These are phyloP conservation scores for Perdita meconis DNA, from an alignment of 2,888 invertebrate genomes.

Conservation along the genomic window DNA sequence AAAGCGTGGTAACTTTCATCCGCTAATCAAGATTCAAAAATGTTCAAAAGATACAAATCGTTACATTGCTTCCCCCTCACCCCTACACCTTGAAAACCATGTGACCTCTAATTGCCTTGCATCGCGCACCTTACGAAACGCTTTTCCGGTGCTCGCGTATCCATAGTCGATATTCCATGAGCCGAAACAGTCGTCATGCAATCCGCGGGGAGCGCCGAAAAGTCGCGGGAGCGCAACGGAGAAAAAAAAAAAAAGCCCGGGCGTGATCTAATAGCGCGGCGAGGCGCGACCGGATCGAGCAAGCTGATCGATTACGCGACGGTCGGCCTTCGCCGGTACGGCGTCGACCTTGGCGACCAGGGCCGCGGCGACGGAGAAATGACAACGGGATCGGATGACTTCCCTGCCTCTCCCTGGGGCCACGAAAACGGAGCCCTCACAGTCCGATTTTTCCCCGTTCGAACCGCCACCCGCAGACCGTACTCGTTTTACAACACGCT, in stretches of 20 bases:
- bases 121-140: too few species aligned
- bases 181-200: background rate
- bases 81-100: too few species aligned
- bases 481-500: conserved; percentile 76
- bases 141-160: background rate
- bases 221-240: background rate
- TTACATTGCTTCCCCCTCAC: too few species aligned
- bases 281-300: background rate
- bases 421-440: conserved; percentile 61
- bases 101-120: too few species aligned
- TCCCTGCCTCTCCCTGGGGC: conserved; percentile 52
- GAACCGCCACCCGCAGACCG: conserved; percentile 45
- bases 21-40: too few species aligned
- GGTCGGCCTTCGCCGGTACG: conserved; percentile 43
- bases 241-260: background rate
- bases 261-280: conserved; percentile 16
- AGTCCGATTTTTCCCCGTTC: conserved; percentile 35
- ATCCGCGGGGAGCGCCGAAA: background rate
- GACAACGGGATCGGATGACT: conserved; percentile 73
- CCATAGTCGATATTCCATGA: background rate
- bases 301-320: conserved; percentile 53
- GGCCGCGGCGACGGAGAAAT: conserved; percentile 59
- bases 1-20: too few species aligned
- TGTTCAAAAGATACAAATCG: too few species aligned
- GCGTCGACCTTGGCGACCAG: conserved; percentile 63